Base-by-base conservation (phyloP, 2,797 vertebrate genomes). In the Lagodon rhomboides region DNA sequence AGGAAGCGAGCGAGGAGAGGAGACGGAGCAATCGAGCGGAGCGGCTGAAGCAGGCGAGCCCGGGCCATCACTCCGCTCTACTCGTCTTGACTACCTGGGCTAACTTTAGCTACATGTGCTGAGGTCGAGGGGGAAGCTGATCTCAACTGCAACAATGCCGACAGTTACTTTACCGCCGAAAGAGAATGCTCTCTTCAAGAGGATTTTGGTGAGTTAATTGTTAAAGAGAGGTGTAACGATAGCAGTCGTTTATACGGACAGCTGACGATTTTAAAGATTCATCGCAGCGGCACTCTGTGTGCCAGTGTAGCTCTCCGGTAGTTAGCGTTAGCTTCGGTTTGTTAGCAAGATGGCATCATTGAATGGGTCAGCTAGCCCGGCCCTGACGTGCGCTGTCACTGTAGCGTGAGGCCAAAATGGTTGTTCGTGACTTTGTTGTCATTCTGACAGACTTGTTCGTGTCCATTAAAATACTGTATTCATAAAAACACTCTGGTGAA, bases 111-210 rank as follows among this genome's bases (percentile, higher is more conserved):
- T 96, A 95, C 95, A 95, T 96, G 96, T 95, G 94, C 93, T 95
- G 95, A 96, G 92, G 87, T 90, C 87, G 90, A 94, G 93, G 91
- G 88, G 91, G 87, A 91, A 91, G 89, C 87, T 84, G 90, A 92
- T 85, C 86, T 78, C 86, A 68, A 83, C 86, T 77, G 87, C 90
- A 79, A 96, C 94, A 85, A 99, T 99, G 98, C 98, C 98, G 95
- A 96, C 97, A 89, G 95, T 98, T 84, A 98, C 96, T 93, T 93
- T 99, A 89, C 98, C 98, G 93, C 97, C 98, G 90, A 99, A 99
- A 92, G 98, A 99, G 94, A 99, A 99, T 86, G 97, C 98, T 87
- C 97, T 99, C 79, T 99, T 99, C 91, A 99, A 99, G 94, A 96
- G 97, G 93, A 98, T 99, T 87, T 71, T 99, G 97, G 98, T 99